These are phyloP conservation scores for Parus major DNA, from an alignment of 2,113 vertebrate genomes.

Conservation along the genomic window DNA sequence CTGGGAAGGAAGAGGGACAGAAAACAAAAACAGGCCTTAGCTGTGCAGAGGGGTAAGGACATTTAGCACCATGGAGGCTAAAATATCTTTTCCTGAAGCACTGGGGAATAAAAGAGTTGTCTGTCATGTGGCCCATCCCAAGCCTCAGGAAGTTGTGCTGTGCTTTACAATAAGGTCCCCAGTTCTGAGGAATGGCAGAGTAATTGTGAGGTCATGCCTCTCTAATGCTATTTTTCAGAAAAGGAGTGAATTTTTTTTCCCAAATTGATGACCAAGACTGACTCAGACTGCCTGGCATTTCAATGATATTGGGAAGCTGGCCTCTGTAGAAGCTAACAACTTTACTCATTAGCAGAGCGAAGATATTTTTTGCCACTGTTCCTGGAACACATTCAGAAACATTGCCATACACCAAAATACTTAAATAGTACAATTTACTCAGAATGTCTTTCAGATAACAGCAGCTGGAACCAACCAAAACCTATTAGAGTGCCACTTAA, in stretches of 20 bases:
- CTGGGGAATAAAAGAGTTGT: neutral
- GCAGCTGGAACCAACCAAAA: neutral
- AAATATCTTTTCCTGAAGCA: neutral
- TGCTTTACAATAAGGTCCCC: neutral
- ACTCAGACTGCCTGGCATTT: conserved; percentile 35
- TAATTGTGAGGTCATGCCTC: neutral
- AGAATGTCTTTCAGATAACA: neutral
- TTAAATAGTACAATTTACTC: neutral
- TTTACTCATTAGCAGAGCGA: conserved; percentile 1
- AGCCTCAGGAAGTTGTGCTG: neutral
- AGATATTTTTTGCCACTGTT: conserved; percentile 20
- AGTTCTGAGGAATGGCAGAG: neutral
- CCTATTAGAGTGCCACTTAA: neutral
- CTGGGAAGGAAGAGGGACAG: neutral
- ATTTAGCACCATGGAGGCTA: neutral
- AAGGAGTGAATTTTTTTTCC: neutral
- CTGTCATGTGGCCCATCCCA: neutral
- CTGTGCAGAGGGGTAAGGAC: neutral
- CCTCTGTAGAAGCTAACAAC: neutral
- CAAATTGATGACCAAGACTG: neutral
- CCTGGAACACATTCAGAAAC: neutral
- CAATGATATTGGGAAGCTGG: neutral
- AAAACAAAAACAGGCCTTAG: neutral
- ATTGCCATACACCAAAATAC: neutral
- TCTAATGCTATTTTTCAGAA: neutral